Evolutionary conservation across 2,888 invertebrate species (phyloP), one percentile per base, ranked within the genome.

Genomic region (Limnephilus rhombicus): DNA sequence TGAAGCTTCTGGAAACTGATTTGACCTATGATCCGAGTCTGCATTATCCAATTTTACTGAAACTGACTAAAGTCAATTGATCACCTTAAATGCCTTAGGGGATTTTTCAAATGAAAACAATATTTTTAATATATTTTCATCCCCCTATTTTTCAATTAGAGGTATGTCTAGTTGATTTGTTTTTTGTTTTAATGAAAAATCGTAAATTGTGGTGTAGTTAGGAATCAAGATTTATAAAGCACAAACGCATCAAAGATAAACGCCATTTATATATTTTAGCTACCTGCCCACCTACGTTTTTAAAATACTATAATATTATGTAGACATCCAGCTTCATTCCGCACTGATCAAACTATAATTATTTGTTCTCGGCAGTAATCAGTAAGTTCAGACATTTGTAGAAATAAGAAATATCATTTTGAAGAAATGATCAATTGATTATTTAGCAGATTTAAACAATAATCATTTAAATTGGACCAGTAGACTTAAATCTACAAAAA

Each of bases 1-100:
- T 97, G 94, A 95, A 97, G 93, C 95, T 97, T 92, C 95, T 97
- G 94, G 94, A 95, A 89, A 96, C 96, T 91, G 96, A 96, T 94
- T 95, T 96, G 93, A 96, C 96, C 93, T 98, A 97, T 94, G 97
- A 97, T 94, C 97, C 97, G 94, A 97, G 97, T 95, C 96, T 97
- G 93, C 98, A 98, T 95, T 98, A 97, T 95, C 98, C 98, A 86
- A 95, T 98, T 94, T 95, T 98, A 92, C 95, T 98, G 94, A 97
- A 97, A 94, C 95, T 98, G 94, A 96, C 96, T 94, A 97, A 97
- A 95, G 83, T 86, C 53, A 90, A 80, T 91, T 92, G 88, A 45
- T 83, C 83, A 34, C 37, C 86, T 86, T 45, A 49, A 86, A 45
- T 86, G 86, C 86, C 86, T 86, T 86, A 86, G 45, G 29, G 86